Conservation (phyloP, 1,140 invertebrate species). For the Eriosoma lanigerum region DNA sequence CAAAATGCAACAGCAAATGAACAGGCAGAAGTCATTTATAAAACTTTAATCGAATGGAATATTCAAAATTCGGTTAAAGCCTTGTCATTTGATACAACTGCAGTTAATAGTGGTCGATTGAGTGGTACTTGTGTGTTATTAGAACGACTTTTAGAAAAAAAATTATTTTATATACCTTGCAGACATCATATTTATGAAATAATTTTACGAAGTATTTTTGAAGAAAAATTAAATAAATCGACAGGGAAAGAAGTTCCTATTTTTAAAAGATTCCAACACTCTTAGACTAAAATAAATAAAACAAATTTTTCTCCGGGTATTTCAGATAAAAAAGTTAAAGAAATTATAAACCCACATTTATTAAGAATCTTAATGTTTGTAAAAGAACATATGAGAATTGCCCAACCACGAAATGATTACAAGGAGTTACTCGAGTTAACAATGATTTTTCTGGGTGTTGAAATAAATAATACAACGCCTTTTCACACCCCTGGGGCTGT, state of each 20-base stretch:
- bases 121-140: constrained; percentile 37
- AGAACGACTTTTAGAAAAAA: constrained; percentile 15
- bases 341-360: neutral
- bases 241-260: too few relatives aligned
- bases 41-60: neutral
- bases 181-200: constrained; percentile 7
- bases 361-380: neutral
- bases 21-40: constrained; percentile 9
- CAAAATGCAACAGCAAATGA: neutral
- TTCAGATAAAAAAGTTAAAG: neutral
- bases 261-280: neutral
- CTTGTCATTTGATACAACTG: constrained; percentile 38
- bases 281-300: neutral
- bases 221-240: too few relatives aligned
- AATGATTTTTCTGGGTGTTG: neutral
- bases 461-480: constrained; percentile 51
- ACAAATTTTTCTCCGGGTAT: neutral
- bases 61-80: neutral
- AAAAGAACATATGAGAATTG: neutral
- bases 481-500: constrained; percentile 56
- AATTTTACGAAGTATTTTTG: too few relatives aligned
- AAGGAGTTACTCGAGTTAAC: neutral
- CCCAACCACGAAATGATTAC: neutral
- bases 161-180: neutral
- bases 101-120: constrained; percentile 31